A percentile compares a stretch with the other conserved stretches of the same genome.
phyloP scores from a whole-genome alignment of 2,797 vertebrate species.

The Florisuga fusca region DNA sequence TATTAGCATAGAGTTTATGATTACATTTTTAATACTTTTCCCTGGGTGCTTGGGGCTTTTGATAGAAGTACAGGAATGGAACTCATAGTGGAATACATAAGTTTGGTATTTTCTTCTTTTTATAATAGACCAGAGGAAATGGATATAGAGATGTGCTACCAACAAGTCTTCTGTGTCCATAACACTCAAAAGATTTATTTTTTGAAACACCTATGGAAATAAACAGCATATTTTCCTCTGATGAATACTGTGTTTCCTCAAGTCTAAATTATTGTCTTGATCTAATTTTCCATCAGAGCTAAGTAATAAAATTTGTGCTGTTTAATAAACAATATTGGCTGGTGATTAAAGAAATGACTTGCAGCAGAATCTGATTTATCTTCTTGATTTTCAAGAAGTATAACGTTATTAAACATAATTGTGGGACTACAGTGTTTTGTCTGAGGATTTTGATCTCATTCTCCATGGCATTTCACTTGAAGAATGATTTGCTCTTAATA shows the following conservation, averaged over 20 bases:
- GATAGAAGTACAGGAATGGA: neutral
- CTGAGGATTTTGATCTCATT: neutral
- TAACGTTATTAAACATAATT: neutral
- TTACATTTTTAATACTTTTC: neutral
- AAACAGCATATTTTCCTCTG: neutral
- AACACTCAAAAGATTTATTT: neutral
- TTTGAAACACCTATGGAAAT: neutral
- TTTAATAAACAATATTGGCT: neutral
- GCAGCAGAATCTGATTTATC: neutral
- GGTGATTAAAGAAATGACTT: neutral
- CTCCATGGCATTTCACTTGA: conserved; percentile 3
- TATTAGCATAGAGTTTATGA: neutral
- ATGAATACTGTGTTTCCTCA: neutral
- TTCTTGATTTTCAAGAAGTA: neutral
- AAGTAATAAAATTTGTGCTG: conserved; percentile 10
- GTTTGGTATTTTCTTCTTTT: neutral
- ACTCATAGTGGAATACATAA: neutral
- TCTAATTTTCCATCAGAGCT: conserved; percentile 8
- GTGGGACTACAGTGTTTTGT: neutral
- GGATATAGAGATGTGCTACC: neutral
- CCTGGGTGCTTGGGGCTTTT: neutral
- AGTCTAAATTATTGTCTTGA: neutral
- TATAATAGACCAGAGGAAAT: neutral
- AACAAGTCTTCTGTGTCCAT: neutral
- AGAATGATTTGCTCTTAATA: conserved; percentile 12